Conservation (phyloP, 2,797 vertebrate genomes). For the Trachurus trachurus region DNA sequence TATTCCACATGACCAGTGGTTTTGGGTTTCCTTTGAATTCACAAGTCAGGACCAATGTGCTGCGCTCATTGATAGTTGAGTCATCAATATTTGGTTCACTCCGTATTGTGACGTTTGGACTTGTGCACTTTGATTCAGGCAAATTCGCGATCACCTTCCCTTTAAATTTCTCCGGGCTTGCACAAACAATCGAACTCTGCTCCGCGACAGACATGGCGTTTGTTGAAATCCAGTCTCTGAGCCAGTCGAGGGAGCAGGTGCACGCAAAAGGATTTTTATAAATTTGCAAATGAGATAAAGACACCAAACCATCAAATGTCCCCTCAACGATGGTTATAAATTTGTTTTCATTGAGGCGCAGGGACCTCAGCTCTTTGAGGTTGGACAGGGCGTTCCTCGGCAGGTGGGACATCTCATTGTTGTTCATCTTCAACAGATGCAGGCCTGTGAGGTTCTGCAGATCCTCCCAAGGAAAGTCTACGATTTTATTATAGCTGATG, state of each 20-base stretch:
- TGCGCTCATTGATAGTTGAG: conserved; percentile 83
- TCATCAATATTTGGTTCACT: conserved; percentile 79
- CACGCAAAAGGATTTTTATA: conserved; percentile 93
- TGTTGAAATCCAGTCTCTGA: conserved; percentile 90
- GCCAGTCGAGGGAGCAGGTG: conserved; percentile 91
- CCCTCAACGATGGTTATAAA: conserved; percentile 89
- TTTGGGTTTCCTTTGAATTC: conserved; percentile 86
- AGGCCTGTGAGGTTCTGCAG: conserved; percentile 91
- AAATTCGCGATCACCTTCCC: conserved; percentile 83
- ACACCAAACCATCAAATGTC: conserved; percentile 90
- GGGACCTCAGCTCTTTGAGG: conserved; percentile 90
- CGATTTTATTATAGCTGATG: conserved; percentile 93
- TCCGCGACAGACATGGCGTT: conserved; percentile 88
- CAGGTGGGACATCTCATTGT: conserved; percentile 91
- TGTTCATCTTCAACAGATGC: conserved; percentile 95
- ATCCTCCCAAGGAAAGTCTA: conserved; percentile 94
- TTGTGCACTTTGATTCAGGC: conserved; percentile 85
- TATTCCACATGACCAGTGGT: conserved; percentile 89
- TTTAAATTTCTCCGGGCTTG: conserved; percentile 86
- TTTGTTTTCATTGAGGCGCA: conserved; percentile 94
- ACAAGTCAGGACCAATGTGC: conserved; percentile 88
- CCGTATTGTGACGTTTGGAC: conserved; percentile 84
- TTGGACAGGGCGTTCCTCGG: conserved; percentile 89
- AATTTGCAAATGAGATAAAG: conserved; percentile 93
- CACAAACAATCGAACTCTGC: conserved; percentile 87